phyloP scores from a whole-genome alignment of 2,113 vertebrate species.

The Eptesicus fuscus region DNA sequence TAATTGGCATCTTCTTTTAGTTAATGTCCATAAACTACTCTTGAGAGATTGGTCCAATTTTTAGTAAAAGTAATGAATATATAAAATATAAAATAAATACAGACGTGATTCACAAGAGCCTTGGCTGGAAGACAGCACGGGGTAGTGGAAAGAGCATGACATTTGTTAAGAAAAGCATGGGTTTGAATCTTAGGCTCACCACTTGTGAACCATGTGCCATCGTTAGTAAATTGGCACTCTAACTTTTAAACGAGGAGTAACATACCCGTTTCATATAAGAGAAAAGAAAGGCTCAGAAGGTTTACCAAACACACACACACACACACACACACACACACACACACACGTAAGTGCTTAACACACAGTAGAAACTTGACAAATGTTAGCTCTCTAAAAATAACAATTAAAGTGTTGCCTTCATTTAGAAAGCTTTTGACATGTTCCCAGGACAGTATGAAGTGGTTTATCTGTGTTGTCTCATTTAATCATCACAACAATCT shows the following conservation, averaged over 20 bases:
- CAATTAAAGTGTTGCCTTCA: neutral
- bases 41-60: neutral
- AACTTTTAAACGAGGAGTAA: neutral
- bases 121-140: neutral
- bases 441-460: neutral
- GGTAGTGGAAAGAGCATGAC: neutral
- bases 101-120: neutral
- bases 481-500: neutral
- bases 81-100: neutral
- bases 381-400: neutral
- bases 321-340: neutral
- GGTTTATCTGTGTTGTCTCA: neutral
- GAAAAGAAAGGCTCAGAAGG: neutral
- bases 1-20: neutral
- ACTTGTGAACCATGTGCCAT: neutral
- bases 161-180: neutral
- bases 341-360: neutral
- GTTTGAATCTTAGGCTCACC: neutral
- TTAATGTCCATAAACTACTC: neutral
- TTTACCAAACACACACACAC: neutral
- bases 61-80: neutral
- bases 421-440: accelerated
- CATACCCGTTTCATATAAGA: neutral
- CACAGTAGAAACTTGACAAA: neutral
- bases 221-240: neutral